Percentiles rank a stretch among this genome's conserved stretches.
Evolutionary conservation across 2,797 vertebrate genomes (phyloP).

Genomic region (Limosa lapponica): DNA sequence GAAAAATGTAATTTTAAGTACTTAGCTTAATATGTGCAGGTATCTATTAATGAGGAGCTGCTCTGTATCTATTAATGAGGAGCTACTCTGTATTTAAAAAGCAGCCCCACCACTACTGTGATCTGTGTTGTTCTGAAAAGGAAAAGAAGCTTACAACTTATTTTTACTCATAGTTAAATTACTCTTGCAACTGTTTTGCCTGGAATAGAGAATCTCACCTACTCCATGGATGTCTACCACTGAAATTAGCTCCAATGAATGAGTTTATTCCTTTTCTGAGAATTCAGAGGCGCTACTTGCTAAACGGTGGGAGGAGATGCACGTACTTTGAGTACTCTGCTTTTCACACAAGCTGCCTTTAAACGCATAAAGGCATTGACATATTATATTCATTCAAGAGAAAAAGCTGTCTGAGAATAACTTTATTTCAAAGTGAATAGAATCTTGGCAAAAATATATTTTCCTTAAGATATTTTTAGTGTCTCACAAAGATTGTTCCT

Average conservation of each 20-base stretch:
- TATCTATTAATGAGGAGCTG: neutral
- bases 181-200: neutral
- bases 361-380: neutral
- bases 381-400: neutral
- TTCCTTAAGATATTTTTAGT: neutral
- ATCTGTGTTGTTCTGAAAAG: neutral
- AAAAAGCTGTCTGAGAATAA: neutral
- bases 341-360: neutral
- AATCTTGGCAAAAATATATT: neutral
- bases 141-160: neutral
- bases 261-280: neutral
- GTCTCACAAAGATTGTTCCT: neutral
- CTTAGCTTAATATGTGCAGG: neutral
- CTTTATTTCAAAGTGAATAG: neutral
- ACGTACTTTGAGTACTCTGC: neutral
- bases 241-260: neutral
- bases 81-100: neutral
- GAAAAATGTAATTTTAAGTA: neutral
- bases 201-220: neutral
- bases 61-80: neutral
- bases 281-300: neutral
- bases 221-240: neutral
- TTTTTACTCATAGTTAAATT: neutral
- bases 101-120: neutral
- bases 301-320: fast-evolving